phyloP scores from a whole-genome alignment of 2,888 invertebrate genomes.

The Xiphydria camelus region DNA sequence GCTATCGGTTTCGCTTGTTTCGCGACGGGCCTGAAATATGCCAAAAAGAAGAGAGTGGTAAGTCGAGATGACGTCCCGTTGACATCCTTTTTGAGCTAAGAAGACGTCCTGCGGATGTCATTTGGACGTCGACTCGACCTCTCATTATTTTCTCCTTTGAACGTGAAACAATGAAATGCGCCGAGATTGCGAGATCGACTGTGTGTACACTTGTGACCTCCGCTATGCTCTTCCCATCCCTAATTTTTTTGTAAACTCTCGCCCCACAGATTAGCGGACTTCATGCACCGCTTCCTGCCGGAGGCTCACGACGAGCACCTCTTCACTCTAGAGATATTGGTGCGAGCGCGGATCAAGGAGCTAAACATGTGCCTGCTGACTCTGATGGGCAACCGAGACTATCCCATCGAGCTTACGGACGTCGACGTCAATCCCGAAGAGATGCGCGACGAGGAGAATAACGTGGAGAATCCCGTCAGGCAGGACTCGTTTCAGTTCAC shows the following conservation, averaged over 20 bases:
- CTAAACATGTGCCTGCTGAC: conserved; percentile 64
- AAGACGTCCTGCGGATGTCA: too few relatives aligned
- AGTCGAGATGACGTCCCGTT: too few relatives aligned
- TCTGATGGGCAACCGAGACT: conserved; percentile 59
- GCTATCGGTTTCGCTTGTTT: too few relatives aligned
- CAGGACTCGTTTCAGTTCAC: conserved; percentile 70
- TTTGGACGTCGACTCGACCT: too few relatives aligned
- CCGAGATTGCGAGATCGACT: too few relatives aligned
- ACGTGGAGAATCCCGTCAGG: conserved; percentile 58
- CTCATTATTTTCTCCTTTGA: too few relatives aligned
- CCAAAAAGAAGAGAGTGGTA: too few relatives aligned
- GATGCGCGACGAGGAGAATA: conserved; percentile 41
- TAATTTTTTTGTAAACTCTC: neutral
- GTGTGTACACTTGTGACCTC: neutral
- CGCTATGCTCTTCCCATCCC: too few relatives aligned
- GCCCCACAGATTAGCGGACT: conserved; percentile 67
- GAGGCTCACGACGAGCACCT: conserved; percentile 77
- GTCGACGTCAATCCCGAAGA: conserved; percentile 26
- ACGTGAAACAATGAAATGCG: too few relatives aligned
- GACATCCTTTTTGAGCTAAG: too few relatives aligned
- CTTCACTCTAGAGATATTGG: conserved; percentile 73
- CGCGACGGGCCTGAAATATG: too few relatives aligned
- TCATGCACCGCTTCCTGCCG: conserved; percentile 79
- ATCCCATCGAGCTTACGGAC: conserved; percentile 46
- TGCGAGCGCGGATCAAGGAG: conserved; percentile 57